These are phyloP conservation scores for Gastrophysa polygoni DNA, from an alignment of 2,888 invertebrate species.

Conservation along the genomic window DNA sequence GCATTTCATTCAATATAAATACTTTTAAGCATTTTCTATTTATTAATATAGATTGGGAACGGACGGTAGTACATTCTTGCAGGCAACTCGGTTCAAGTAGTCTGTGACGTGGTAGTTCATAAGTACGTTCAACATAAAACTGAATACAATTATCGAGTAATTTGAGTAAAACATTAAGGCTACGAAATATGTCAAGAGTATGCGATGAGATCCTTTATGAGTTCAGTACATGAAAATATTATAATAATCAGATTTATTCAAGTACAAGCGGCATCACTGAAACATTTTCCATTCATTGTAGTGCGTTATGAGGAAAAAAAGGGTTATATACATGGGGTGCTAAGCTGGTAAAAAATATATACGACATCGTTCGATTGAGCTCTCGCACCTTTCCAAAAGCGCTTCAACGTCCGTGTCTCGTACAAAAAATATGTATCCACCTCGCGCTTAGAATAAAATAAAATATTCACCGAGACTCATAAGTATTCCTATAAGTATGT, in stretches of 20 bases:
- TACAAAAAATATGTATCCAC: conserved; percentile 24
- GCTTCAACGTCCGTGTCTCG: conserved; percentile 21
- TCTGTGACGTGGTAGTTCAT: neutral
- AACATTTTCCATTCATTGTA: neutral
- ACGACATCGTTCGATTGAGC: conserved; percentile 28
- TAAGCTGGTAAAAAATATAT: conserved; percentile 34
- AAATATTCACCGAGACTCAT: neutral
- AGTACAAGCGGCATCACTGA: neutral
- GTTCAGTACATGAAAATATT: no score
- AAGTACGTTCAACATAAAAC: no score
- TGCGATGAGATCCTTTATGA: no score
- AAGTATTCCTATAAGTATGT: conserved; percentile 13
- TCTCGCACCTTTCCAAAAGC: conserved; percentile 18
- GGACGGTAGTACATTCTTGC: neutral
- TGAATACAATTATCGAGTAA: no score
- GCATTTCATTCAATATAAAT: no score
- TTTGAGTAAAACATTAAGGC: no score
- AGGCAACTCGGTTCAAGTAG: neutral
- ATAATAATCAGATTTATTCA: neutral
- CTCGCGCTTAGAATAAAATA: conserved; percentile 15
- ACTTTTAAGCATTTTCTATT: no score
- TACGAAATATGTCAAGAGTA: no score
- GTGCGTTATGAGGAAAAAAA: neutral
- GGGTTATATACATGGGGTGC: conserved; percentile 14
- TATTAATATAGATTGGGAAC: neutral